Conservation (phyloP, 2,113 vertebrate genomes). For the Arenaria interpres region DNA sequence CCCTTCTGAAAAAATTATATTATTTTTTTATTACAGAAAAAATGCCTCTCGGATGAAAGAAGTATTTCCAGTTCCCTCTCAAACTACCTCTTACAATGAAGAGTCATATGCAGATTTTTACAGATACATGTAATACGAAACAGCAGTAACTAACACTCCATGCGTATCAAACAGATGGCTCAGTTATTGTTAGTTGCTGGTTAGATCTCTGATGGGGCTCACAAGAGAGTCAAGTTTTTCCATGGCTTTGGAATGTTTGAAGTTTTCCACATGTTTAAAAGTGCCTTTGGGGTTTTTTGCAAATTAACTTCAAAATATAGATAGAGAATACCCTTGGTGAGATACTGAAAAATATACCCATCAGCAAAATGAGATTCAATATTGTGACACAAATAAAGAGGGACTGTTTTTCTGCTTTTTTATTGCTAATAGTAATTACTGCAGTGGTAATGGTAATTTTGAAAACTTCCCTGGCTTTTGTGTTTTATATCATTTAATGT, state of each 20-base stretch:
- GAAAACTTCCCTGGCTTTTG: background rate
- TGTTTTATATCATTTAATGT: background rate
- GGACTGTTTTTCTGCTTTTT: background rate
- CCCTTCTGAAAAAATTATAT: background rate
- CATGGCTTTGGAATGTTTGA: background rate
- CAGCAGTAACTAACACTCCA: background rate
- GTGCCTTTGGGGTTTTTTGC: background rate
- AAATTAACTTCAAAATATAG: background rate
- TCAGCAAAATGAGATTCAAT: background rate
- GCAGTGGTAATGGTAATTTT: background rate
- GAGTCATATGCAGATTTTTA: background rate
- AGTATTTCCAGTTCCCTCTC: background rate
- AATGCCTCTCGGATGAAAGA: background rate
- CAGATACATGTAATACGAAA: background rate
- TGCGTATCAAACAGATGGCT: background rate
- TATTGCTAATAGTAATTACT: background rate
- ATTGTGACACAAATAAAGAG: background rate
- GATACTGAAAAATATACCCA: background rate
- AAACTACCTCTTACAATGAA: background rate
- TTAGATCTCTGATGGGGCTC: background rate
- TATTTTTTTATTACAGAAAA: background rate
- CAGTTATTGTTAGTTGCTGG: background rate
- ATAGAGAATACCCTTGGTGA: background rate
- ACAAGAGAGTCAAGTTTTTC: background rate
- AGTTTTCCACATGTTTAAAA: background rate